Conservation (phyloP, 1,140 invertebrate species). For the Apocrypta bakeri region DNA sequence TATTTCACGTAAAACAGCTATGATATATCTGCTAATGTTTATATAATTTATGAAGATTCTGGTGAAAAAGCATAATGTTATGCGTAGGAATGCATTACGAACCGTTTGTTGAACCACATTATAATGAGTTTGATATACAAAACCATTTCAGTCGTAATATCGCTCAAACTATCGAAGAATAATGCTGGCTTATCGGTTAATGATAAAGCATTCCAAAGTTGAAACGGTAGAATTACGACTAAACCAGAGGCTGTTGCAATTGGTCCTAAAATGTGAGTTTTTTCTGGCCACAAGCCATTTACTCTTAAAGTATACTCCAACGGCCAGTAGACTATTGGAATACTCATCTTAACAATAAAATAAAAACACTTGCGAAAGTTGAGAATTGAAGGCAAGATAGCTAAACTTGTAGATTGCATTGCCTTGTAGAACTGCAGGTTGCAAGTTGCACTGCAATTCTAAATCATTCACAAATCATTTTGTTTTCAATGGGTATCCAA, state of each 20-base stretch:
- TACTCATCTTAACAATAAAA: too few relatives aligned
- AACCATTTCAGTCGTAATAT: background rate
- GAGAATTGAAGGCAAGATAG: too few relatives aligned
- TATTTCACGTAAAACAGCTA: slow-evolving; percentile 20
- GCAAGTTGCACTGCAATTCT: too few relatives aligned
- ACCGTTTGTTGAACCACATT: slow-evolving; percentile 14
- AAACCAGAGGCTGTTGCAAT: background rate
- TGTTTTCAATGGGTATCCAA: too few relatives aligned
- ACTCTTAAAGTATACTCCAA: slow-evolving; percentile 13
- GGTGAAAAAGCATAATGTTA: too few relatives aligned
- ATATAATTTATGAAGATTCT: too few relatives aligned
- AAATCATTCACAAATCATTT: too few relatives aligned
- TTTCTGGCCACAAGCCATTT: slow-evolving; percentile 14
- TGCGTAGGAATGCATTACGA: too few relatives aligned
- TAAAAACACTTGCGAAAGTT: too few relatives aligned
- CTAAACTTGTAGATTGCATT: too few relatives aligned
- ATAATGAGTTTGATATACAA: background rate
- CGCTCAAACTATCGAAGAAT: background rate
- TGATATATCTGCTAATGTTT: too few relatives aligned
- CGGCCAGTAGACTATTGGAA: slow-evolving; percentile 22
- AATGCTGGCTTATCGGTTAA: background rate
- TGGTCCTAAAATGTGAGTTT: background rate
- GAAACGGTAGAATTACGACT: background rate
- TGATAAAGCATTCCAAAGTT: background rate
- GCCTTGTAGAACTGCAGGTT: too few relatives aligned